Evolutionary conservation across 35 echinoderm and acorn worm species (phyloP).

Genomic region (Apostichopus californicus): DNA sequence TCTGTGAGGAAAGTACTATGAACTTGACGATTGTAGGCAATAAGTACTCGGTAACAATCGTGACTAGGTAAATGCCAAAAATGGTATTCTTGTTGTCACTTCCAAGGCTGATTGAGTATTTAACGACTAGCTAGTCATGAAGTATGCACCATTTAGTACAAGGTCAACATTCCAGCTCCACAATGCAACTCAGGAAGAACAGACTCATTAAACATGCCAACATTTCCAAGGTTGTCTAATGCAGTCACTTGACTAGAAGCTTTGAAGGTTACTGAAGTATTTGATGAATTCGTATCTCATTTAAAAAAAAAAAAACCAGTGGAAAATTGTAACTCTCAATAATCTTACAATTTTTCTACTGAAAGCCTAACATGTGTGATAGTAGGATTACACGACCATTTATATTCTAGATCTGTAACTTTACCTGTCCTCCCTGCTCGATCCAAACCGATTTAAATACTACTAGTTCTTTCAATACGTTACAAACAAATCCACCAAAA

Average conservation of each 20-base stretch:
- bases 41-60: not conserved
- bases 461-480: too few species aligned
- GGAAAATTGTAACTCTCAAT: too few species aligned
- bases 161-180: not conserved
- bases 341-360: too few species aligned
- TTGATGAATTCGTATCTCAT: too few species aligned
- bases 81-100: not conserved
- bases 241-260: not conserved
- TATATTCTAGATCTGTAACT: too few species aligned
- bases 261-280: not conserved
- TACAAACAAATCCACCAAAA: too few species aligned
- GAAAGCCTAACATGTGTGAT: too few species aligned
- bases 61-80: not conserved
- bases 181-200: not conserved
- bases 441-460: too few species aligned
- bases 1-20: not conserved
- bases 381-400: too few species aligned
- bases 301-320: too few species aligned
- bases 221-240: slow-evolving; percentile 4
- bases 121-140: not conserved
- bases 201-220: not conserved
- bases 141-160: slow-evolving; percentile 1
- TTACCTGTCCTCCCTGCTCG: too few species aligned
- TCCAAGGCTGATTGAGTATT: not conserved
- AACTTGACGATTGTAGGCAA: not conserved